Evolutionary conservation across 2,888 invertebrate genomes (phyloP), one percentile per base, ranked within the genome.

Genomic region (Cryptophagus acutangulus): DNA sequence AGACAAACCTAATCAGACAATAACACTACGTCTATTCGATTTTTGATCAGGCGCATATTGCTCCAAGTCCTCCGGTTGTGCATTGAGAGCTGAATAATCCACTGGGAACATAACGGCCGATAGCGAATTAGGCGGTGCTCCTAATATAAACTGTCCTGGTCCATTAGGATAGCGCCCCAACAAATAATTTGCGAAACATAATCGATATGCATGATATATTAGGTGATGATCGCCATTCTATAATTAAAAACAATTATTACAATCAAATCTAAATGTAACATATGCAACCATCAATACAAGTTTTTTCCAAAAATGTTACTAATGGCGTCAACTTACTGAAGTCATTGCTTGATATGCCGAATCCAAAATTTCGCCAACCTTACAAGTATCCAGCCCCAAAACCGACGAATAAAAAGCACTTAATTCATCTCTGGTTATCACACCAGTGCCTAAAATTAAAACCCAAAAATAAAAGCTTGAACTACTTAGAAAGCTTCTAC

Each of bases 101-200:
- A 85, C 81, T 2, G 84, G 84, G 61, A 84, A 85, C 8, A 78
- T 76, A 1, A 76, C 76, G 36, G 74, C 75, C 2, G 74, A 75
- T 8, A 74, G 62, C 14, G 75, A 68, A 49, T 71, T 74, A 51
- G 75, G 74, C 1, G 78, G 72, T 3, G 78, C 77, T 12, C 84
- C 84, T 17, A 84, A 75, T 33, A 84, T 75, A 74, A 80, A 83
- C 56, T 84, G 83, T 1, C 85, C 85, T 0, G 84, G 83, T 1
- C 84, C 84, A 60, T 84, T 84, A 3, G 84, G 84, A 55, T 81
- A 79, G 60, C 82, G 77, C 2, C 82, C 84, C 65, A 84, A 74
- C 48, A 85, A 70, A 74, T 83, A 85, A 66, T 85, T 85, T 31
- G 82, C 78, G 65, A 82, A 85, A 63, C 81, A 81, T 57, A 83